A percentile compares a stretch with the other conserved stretches of the same genome.
Evolutionary conservation across 2,797 vertebrate genomes (phyloP).

Genomic region (Rachycentron canadum): DNA sequence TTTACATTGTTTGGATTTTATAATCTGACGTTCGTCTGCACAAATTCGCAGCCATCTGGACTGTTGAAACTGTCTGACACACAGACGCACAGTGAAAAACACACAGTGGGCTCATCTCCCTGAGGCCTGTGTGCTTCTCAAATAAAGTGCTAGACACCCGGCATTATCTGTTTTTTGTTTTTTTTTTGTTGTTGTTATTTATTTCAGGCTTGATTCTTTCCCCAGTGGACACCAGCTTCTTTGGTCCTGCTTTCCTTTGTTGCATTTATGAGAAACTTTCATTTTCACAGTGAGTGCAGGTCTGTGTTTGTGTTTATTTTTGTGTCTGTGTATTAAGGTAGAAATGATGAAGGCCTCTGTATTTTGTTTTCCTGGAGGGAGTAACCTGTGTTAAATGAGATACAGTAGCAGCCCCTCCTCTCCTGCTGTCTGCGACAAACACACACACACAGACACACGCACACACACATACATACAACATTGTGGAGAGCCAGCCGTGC

Average conservation of each 20-base stretch:
- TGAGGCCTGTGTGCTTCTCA: constrained; percentile 14
- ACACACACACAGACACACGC: constrained; percentile 52
- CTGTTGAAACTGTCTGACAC: constrained; percentile 15
- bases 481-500: constrained; percentile 69
- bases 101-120: constrained; percentile 22
- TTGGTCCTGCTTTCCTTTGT: constrained; percentile 5
- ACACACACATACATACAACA: constrained; percentile 41
- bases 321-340: not conserved
- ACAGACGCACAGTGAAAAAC: constrained; percentile 12
- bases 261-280: constrained; percentile 17
- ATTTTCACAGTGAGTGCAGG: not conserved
- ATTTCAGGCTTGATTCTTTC: not conserved
- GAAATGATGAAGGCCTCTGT: constrained; percentile 44
- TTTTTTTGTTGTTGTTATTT: not conserved
- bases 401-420: constrained; percentile 67
- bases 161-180: not conserved
- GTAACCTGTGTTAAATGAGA: constrained; percentile 71
- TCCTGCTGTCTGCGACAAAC: constrained; percentile 65
- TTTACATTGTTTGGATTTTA: constrained; percentile 30
- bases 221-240: not conserved
- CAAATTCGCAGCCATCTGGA: constrained; percentile 35
- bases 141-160: not conserved
- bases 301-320: not conserved
- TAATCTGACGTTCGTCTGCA: constrained; percentile 20
- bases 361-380: constrained; percentile 46